phyloP scores from a whole-genome alignment of 2,888 invertebrate species.

The Caenorhabditis sinica region DNA sequence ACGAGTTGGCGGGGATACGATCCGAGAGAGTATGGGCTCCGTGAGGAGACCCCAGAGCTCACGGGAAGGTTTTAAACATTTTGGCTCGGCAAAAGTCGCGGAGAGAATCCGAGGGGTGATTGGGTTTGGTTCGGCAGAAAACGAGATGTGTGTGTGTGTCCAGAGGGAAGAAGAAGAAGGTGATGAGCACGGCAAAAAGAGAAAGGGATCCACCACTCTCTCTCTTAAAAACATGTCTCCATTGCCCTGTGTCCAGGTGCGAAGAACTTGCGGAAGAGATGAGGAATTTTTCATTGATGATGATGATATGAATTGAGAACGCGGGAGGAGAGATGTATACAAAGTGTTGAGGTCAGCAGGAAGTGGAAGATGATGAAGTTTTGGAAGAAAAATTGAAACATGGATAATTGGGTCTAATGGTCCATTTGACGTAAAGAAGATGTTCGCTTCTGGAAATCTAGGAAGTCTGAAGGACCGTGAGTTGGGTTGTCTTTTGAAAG shows the following conservation, averaged over 20 bases:
- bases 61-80: slow-evolving; percentile 58
- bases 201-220: slow-evolving; percentile 18
- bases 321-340: background rate
- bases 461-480: no score
- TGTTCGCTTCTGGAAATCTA: no score
- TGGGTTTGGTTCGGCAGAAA: slow-evolving; percentile 55
- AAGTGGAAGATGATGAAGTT: background rate
- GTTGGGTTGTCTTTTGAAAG: no score
- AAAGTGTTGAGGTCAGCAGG: background rate
- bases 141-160: slow-evolving; percentile 8
- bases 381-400: no score
- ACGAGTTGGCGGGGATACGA: slow-evolving; percentile 65
- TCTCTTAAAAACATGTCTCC: slow-evolving; percentile 30
- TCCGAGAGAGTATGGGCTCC: slow-evolving; percentile 41
- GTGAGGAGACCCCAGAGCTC: background rate
- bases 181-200: background rate
- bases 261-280: slow-evolving; percentile 16
- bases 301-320: slow-evolving; percentile 17
- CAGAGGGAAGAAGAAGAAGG: no score
- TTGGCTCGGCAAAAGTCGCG: background rate
- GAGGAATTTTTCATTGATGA: slow-evolving; percentile 5
- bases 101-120: slow-evolving; percentile 8
- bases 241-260: slow-evolving; percentile 32
- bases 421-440: no score
- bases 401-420: no score